phyloP scores from a whole-genome alignment of 2,888 invertebrate species.

The Hyles lineata region DNA sequence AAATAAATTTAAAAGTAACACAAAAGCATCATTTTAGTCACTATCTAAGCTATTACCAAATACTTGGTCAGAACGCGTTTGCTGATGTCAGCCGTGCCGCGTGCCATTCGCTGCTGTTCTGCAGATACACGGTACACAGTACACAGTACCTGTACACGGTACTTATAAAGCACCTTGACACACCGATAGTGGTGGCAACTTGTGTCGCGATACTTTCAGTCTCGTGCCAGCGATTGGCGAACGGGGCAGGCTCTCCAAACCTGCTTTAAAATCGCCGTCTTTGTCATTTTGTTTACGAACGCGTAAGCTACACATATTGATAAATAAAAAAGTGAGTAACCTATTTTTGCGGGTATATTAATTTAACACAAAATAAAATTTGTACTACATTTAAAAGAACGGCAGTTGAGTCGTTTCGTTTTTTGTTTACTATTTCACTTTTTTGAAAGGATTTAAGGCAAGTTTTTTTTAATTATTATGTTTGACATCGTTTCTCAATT shows the following conservation, averaged over 20 bases:
- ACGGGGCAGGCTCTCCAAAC: background rate
- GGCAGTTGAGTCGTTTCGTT: background rate
- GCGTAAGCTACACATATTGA: background rate
- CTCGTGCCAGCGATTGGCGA: conserved; percentile 26
- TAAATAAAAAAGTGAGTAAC: background rate
- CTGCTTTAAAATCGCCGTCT: background rate
- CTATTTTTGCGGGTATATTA: background rate
- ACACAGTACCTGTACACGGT: no score
- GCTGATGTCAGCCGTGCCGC: background rate
- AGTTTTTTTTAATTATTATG: background rate
- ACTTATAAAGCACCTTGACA: conserved; percentile 6
- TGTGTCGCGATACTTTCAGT: conserved; percentile 31
- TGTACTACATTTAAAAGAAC: background rate
- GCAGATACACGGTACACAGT: background rate
- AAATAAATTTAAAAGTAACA: conserved; percentile 46
- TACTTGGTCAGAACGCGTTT: background rate
- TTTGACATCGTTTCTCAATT: background rate
- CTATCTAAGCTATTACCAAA: no score
- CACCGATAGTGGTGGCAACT: conserved; percentile 24
- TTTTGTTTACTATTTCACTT: background rate
- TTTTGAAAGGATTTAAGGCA: background rate
- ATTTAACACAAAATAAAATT: background rate
- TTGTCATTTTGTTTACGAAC: background rate
- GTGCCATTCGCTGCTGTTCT: background rate
- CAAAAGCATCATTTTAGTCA: no score